Percentiles rank a stretch among this genome's conserved stretches.
Conservation (phyloP, 2,888 invertebrate species). For the Eutolmus rufibarbis region DNA sequence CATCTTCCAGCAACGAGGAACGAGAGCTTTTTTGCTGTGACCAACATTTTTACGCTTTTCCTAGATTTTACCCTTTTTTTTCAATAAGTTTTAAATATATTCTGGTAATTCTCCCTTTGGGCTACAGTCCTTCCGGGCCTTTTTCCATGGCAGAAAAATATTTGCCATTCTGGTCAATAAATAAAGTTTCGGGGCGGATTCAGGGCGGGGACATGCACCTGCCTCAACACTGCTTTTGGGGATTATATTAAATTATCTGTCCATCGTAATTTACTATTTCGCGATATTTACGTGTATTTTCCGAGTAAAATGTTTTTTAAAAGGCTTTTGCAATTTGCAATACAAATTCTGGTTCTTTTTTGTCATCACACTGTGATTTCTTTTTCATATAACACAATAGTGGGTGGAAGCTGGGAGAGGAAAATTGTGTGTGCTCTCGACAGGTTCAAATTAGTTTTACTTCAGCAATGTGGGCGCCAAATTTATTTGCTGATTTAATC, state of each 20-base stretch:
- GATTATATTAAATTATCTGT: slow-evolving; percentile 30
- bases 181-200: not conserved
- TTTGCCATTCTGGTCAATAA: slow-evolving; percentile 22
- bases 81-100: slow-evolving; percentile 16
- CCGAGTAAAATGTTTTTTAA: not conserved
- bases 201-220: not conserved
- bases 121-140: not conserved
- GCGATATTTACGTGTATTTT: not conserved
- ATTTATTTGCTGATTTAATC: not conserved
- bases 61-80: not conserved
- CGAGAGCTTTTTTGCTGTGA: not conserved
- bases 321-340: not conserved
- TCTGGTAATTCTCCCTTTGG: not conserved
- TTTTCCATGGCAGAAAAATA: not conserved
- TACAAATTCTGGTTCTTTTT: not conserved
- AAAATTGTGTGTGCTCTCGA: not conserved
- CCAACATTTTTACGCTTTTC: not conserved
- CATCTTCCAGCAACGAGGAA: not conserved
- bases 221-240: not conserved
- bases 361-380: not conserved
- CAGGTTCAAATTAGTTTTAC: not conserved
- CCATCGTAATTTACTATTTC: slow-evolving; percentile 15
- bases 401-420: not conserved
- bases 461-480: not conserved
- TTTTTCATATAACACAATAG: not conserved